Evolutionary conservation across 2,113 vertebrate genomes (phyloP), one percentile per base, ranked within the genome.

Genomic region (Psammodynastes pulverulentus): DNA sequence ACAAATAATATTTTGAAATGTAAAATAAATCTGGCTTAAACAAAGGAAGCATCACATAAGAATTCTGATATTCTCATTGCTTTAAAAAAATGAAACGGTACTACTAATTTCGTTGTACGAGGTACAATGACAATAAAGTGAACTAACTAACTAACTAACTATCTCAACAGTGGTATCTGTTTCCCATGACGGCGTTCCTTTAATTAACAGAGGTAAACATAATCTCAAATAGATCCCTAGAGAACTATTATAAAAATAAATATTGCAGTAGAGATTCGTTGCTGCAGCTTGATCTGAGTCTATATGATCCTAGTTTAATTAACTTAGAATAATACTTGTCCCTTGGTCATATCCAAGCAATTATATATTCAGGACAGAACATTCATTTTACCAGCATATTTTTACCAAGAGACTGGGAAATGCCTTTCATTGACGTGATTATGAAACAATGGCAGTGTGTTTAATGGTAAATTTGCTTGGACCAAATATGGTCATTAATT

Each of bases 191-290:
- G 72, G 0, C 86, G 56, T 72, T 79, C 56, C 45, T 26, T 51
- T 58, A 91, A 58, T 93, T 43, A n/a, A 52, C 93, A 93, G n/a
- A 93, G 85, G 48, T 85, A 95, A 93, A 91, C 39, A 58, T 54
- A 90, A 88, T 51, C 79, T 93, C 58, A 92, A 8, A 23, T 51
- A 92, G 90, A 23, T 12, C 84, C 86, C 58, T 1, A 13, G 53
- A 85, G n/a, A 3, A n/a, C 88, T 95, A 85, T 29, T 39, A 62
- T 94, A 94, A 93, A 88, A 43, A 6, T 93, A 0, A 62, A 0
- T 0, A 92, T 86, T 93, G 34, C 88, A 85, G n/a, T 86, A 24
- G 45, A 45, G 79, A 0, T 48, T 15, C 85, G 85, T 39, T 0
- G 3, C 51, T 84, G 29, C n/a, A 90, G 84, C 48, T n/a, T 53